Evolutionary conservation across 2,797 vertebrate genomes (phyloP), one percentile per base, ranked within the genome.

Genomic region (Platalea minor): DNA sequence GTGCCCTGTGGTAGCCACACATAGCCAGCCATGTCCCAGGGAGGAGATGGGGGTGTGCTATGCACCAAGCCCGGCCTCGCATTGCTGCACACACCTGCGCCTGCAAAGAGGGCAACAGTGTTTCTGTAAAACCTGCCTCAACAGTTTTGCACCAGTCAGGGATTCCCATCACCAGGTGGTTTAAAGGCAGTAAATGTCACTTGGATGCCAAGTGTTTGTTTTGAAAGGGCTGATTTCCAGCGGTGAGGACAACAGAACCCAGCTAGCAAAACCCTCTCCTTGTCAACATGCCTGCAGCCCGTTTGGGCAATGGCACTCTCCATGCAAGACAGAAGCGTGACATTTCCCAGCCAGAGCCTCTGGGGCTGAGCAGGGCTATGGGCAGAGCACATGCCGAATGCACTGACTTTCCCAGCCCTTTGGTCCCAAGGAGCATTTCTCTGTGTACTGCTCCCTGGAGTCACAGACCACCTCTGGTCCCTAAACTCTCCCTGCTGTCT

Each of bases 41-140:
- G 33, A 46, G 33, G 19, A 56, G 56, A 11, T 5, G 8, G 24
- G 21, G 5, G 4, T 18, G 13, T 0, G 0, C 29, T 29, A 5
- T 1, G 2, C 24, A 12, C 12, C 20, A 51, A 20, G 54, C 6
- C 11, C 5, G 6, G 20, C 8, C 11, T 45, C 4, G 0, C 48
- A 45, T 18, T 68, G 63, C 39, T 51, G 43, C 12, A 33, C 29
- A 72, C 17, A n/a, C 6, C 31, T 63, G 19, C 0, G 1, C 8
- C 20, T 28, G 25, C 45, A 60, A 54, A 50, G 9, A 82, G 24
- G 7, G 29, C 48, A 72, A 35, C 13, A 80, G 10, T 4, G 6
- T 17, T 86, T 80, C 80, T 78, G 29, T 61, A 69, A 73, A 79
- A 57, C 37, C 64, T 65, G 48, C 24, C 37, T 56, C 50, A 75